Conservation (phyloP, 2,113 vertebrate species). For the Nibea coibor region DNA sequence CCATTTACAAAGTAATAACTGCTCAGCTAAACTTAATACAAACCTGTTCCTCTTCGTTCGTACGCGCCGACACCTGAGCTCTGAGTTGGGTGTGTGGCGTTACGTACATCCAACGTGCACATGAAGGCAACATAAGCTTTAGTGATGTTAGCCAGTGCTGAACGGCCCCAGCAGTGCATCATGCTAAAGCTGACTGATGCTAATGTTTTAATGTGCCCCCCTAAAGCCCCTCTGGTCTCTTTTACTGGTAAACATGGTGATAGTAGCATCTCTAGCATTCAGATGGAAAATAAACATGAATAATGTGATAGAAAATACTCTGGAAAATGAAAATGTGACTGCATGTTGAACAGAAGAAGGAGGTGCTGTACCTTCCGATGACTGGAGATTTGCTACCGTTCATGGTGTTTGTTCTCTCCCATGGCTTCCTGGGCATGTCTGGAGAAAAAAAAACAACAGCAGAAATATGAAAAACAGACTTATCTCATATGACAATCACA, state of each 20-base stretch:
- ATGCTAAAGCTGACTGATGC: slow-evolving; percentile 64
- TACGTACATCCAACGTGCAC: slow-evolving; percentile 17
- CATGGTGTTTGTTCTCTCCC: slow-evolving; percentile 97
- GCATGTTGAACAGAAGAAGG: not conserved
- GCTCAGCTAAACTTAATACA: not conserved
- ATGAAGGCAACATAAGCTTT: slow-evolving; percentile 60
- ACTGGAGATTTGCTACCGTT: slow-evolving; percentile 99
- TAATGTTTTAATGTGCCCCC: slow-evolving; percentile 8
- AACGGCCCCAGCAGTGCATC: slow-evolving; percentile 45
- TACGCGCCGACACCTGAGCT: slow-evolving; percentile 13
- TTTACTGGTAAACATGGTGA: not conserved
- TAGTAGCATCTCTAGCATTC: slow-evolving; percentile 24
- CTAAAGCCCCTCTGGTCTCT: not conserved
- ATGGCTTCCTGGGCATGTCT: slow-evolving; percentile 98
- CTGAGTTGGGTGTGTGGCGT: not conserved
- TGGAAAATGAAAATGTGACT: not conserved
- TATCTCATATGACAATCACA: too few relatives aligned
- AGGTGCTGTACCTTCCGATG: slow-evolving; percentile 92
- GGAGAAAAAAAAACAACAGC: slow-evolving; percentile 30
- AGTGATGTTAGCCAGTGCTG: slow-evolving; percentile 66
- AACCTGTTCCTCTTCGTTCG: not conserved
- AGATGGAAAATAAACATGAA: not conserved
- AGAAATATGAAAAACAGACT: not conserved
- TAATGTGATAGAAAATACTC: not conserved
- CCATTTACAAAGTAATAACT: too few relatives aligned